phyloP scores from a whole-genome alignment of 2,113 vertebrate species.

The Balaeniceps rex region DNA sequence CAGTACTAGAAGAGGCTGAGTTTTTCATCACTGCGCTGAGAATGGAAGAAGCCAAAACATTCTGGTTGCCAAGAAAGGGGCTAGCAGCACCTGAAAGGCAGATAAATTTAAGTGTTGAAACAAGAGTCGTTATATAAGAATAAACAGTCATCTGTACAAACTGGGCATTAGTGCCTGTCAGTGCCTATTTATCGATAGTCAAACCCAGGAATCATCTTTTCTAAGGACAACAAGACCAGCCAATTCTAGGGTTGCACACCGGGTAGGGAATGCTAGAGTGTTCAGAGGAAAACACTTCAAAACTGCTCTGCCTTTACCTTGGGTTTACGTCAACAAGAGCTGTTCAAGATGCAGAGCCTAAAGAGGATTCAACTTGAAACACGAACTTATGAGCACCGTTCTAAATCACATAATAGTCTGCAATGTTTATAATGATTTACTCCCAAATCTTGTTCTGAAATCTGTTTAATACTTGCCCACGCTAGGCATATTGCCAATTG shows the following conservation, averaged over 20 bases:
- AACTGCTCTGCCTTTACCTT: not conserved
- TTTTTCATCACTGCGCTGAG: constrained; percentile 27
- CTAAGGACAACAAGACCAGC: not conserved
- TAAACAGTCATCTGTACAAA: not conserved
- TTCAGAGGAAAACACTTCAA: not conserved
- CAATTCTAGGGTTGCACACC: not conserved
- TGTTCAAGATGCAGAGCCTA: not conserved
- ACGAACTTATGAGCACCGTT: not conserved
- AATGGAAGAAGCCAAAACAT: not conserved
- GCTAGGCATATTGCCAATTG: not conserved
- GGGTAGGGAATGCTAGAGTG: not conserved
- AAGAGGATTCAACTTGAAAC: not conserved
- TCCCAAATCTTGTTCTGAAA: not conserved
- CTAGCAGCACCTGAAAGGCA: constrained; percentile 50
- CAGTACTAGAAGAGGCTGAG: not conserved
- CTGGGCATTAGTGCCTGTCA: not conserved
- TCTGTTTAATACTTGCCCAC: not conserved
- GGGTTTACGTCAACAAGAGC: not conserved
- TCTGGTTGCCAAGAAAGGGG: not conserved
- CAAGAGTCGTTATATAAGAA: not conserved
- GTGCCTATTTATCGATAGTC: not conserved
- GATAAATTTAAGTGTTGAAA: not conserved
- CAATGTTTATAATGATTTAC: not conserved
- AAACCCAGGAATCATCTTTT: not conserved
- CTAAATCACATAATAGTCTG: not conserved